These are phyloP conservation scores for Steinernema scapterisci DNA, from an alignment of 2,888 invertebrate species.

Conservation along the genomic window DNA sequence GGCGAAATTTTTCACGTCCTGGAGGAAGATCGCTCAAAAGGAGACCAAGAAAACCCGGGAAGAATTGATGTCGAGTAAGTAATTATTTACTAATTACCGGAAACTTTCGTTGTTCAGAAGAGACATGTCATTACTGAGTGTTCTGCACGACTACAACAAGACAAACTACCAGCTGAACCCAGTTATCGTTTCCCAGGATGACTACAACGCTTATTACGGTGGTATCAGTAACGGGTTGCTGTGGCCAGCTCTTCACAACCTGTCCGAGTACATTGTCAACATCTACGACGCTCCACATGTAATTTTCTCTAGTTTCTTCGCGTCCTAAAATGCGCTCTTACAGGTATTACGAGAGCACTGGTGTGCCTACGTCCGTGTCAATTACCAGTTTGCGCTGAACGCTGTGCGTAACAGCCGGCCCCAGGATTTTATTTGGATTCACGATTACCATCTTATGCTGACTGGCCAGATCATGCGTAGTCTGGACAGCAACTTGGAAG, in stretches of 20 bases:
- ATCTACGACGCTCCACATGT: conserved; percentile 52
- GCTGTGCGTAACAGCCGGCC: conserved; percentile 60
- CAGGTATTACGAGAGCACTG: conserved; percentile 56
- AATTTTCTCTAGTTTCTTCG: neutral
- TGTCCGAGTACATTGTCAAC: conserved; percentile 58
- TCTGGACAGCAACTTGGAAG: conserved; percentile 59
- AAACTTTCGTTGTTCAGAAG: no score
- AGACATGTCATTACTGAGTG: conserved; percentile 59
- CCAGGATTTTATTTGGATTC: conserved; percentile 64
- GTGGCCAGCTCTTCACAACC: conserved; percentile 63
- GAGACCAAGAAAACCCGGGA: conserved; percentile 46
- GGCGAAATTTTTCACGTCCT: conserved; percentile 59
- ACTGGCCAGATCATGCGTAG: conserved; percentile 60
- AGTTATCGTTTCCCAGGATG: conserved; percentile 57
- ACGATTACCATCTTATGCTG: conserved; percentile 63
- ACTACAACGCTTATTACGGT: conserved; percentile 61
- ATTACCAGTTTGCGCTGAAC: conserved; percentile 61
- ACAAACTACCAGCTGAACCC: conserved; percentile 61
- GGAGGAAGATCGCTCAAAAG: conserved; percentile 51
- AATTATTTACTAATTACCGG: neutral
- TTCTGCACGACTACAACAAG: conserved; percentile 59
- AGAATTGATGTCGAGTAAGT: conserved; percentile 53
- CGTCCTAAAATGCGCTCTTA: neutral
- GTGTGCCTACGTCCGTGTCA: conserved; percentile 60
- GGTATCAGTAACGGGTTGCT: conserved; percentile 62